Conservation (phyloP, 2,113 vertebrate genomes). For the Charadrius vociferus region DNA sequence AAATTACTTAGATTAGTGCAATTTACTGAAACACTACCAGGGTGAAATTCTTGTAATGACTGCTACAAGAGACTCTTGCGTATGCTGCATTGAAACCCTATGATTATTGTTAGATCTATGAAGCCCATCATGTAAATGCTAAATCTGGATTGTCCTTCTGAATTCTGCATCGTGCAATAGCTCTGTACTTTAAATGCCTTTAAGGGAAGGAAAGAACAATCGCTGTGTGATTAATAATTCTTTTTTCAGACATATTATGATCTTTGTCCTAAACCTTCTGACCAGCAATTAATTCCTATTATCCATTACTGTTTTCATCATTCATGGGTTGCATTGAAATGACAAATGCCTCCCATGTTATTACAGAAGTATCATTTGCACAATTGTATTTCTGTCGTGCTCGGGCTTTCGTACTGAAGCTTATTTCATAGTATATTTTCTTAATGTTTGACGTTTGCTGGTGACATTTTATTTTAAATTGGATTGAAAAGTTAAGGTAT, state of each 20-base stretch:
- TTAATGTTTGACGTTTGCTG: not conserved
- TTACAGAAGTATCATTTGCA: not conserved
- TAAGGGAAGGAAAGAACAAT: not conserved
- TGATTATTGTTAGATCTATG: conserved; percentile 39
- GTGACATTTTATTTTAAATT: not conserved
- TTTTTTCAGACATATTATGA: not conserved
- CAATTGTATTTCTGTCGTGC: not conserved
- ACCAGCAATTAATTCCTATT: not conserved
- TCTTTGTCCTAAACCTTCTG: not conserved
- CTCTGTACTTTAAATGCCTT: not conserved
- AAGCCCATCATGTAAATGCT: conserved; percentile 9
- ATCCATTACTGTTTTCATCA: not conserved
- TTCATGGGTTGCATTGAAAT: not conserved
- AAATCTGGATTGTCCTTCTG: not conserved
- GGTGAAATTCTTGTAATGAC: conserved; percentile 16
- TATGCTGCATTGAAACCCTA: conserved; percentile 18
- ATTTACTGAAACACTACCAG: conserved; percentile 51
- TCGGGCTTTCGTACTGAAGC: not conserved
- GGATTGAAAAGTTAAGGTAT: not conserved
- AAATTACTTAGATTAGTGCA: conserved; percentile 62
- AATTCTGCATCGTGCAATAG: not conserved
- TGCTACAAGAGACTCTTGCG: conserved; percentile 15
- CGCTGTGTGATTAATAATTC: not conserved
- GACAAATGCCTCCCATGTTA: not conserved
- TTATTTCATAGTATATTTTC: not conserved